Conservation (phyloP, 2,888 invertebrate species). For the Cephus spinipes region DNA sequence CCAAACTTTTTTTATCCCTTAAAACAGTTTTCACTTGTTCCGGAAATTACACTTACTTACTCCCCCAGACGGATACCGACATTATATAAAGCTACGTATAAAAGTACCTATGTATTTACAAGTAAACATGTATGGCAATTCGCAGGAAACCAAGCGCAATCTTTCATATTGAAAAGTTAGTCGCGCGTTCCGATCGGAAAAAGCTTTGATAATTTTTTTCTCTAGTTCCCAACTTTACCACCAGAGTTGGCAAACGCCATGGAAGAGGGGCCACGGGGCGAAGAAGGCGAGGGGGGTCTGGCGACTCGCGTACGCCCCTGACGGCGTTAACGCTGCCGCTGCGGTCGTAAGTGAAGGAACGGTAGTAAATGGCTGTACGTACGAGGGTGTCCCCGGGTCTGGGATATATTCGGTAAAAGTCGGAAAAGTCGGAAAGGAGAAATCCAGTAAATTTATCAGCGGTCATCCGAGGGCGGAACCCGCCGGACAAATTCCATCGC, state of each 20-base stretch:
- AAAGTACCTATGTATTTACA: too few species aligned
- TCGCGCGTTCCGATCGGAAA: slow-evolving; percentile 13
- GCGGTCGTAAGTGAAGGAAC: background rate
- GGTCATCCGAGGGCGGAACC: slow-evolving; percentile 63
- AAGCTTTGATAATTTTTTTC: background rate
- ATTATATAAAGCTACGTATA: too few species aligned
- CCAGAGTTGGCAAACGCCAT: slow-evolving; percentile 1
- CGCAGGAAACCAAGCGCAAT: slow-evolving; percentile 41
- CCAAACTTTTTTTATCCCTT: too few species aligned
- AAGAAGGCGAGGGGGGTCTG: background rate
- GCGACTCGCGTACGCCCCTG: background rate
- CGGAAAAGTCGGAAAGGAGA: slow-evolving; percentile 33
- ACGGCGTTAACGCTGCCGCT: background rate
- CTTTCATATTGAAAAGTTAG: slow-evolving; percentile 47
- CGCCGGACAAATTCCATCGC: slow-evolving; percentile 65
- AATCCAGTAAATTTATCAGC: slow-evolving; percentile 65
- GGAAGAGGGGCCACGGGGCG: background rate
- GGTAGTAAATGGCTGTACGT: background rate
- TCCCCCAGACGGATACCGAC: too few species aligned
- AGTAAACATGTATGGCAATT: slow-evolving; percentile 8
- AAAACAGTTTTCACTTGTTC: too few species aligned
- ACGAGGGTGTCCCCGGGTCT: background rate
- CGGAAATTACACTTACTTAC: too few species aligned
- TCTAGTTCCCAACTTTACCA: slow-evolving; percentile 15
- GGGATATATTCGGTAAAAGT: background rate